Evolutionary conservation across 1,140 invertebrate genomes (phyloP).

Genomic region (Scaptomyza montana): DNA sequence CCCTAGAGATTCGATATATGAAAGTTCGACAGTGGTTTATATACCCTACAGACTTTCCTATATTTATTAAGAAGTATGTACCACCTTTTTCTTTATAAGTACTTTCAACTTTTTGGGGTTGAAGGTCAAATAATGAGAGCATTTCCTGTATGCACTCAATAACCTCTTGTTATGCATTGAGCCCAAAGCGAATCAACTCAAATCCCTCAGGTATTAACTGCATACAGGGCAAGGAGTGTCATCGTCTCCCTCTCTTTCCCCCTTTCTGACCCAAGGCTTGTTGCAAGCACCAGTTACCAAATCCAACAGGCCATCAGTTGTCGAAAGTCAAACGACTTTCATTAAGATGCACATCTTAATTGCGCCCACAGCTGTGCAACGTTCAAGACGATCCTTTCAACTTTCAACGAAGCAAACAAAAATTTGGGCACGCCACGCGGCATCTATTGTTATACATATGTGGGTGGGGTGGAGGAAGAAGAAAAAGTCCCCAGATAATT

Average conservation of each 20-base stretch:
- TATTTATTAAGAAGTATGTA: too few species aligned
- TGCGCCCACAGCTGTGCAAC: slow-evolving; percentile 44
- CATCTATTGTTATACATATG: slow-evolving; percentile 44
- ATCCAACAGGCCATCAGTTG: slow-evolving; percentile 12
- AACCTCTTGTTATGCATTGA: not conserved
- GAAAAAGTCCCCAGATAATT: slow-evolving; percentile 47
- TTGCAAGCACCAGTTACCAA: not conserved
- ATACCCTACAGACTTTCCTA: too few species aligned
- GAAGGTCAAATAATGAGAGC: not conserved
- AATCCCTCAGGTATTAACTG: not conserved
- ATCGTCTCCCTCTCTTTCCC: not conserved
- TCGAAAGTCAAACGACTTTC: slow-evolving; percentile 28
- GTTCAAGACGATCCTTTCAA: slow-evolving; percentile 43
- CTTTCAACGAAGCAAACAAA: slow-evolving; percentile 25
- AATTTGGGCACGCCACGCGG: slow-evolving; percentile 36
- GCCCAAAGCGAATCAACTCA: not conserved
- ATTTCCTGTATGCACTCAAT: not conserved
- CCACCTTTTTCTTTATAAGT: too few species aligned
- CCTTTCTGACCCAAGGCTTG: slow-evolving; percentile 5
- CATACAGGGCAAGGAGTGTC: slow-evolving; percentile 12
- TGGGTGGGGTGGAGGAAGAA: not conserved
- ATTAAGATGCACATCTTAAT: slow-evolving; percentile 62
- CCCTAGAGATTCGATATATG: too few species aligned
- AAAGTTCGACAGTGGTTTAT: too few species aligned
- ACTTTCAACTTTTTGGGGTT: not conserved